Evolutionary conservation across 2,888 invertebrate species (phyloP).

Genomic region (Eupithecia dodoneata): DNA sequence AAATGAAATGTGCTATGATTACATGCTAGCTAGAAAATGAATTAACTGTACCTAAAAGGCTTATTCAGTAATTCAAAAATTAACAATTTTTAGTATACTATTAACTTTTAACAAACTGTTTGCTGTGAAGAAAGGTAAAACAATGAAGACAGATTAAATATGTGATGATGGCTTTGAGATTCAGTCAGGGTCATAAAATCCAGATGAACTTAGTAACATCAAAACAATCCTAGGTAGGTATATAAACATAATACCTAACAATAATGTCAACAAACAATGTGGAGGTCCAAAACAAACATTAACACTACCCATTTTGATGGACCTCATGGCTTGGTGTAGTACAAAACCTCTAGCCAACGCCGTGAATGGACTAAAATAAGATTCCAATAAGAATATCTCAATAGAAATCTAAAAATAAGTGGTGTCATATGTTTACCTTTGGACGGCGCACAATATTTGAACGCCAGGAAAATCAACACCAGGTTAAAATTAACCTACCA

Average conservation of each 20-base stretch:
- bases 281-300: conserved; percentile 24
- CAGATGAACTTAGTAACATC: background rate
- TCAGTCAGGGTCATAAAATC: background rate
- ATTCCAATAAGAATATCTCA: conserved; percentile 58
- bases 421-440: conserved; percentile 69
- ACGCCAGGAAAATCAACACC: conserved; percentile 57
- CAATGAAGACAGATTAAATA: background rate
- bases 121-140: background rate
- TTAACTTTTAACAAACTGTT: background rate
- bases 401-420: conserved; percentile 62
- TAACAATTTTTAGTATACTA: background rate
- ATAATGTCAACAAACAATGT: conserved; percentile 21
- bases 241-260: background rate
- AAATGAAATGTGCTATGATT: background rate
- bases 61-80: background rate
- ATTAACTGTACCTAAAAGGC: background rate
- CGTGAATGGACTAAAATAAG: conserved; percentile 42
- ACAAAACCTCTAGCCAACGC: conserved; percentile 25
- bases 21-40: background rate
- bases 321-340: background rate
- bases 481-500: conserved; percentile 58
- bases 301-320: background rate
- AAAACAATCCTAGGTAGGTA: background rate
- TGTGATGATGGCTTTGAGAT: background rate
- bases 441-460: conserved; percentile 51